Evolutionary conservation across 2,888 invertebrate genomes (phyloP), one percentile per base, ranked within the genome.

Genomic region (Polyommatus iphigenia): DNA sequence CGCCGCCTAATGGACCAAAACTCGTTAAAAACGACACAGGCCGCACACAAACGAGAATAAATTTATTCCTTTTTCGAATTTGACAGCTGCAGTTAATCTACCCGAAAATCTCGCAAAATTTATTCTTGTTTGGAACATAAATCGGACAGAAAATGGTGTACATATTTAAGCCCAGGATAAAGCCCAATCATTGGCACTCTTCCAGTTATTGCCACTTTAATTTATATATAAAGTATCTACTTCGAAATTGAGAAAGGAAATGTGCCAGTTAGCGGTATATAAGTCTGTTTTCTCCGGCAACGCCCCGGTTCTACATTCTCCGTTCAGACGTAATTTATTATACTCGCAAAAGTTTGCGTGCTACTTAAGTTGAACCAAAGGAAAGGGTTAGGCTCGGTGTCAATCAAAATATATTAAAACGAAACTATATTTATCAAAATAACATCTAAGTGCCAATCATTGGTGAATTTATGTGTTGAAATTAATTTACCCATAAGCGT

Each of bases 1-100:
- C 76, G 94, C 92, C 78, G 93, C 94, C 94, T 94, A 86, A 73
- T 57, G 29, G 67, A 67, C 20, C 29, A 67, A 67, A 67, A 67
- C 67, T 67, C 24, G 67, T 67, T 18, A 62, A 62, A 62, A 15
- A 67, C 29, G 3, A 32, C 13, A 15, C 67, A 20, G 67, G 67
- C 29, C 29, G 18, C 67, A 29, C 6, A 15, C 29, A 67, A 67
- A 67, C 67, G 32, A 67, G 67, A 67, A 67, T 67, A 67, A 67
- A 67, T 67, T 67, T 67, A 15, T 67, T 67, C 67, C 13, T 5
- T 67, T 67, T 67, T 29, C 18, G 20, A 24, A 67, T 67, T 32
- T 67, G 67, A 67, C 29, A 67, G 67, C 29, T 29, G 67, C 20
- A 67, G 29, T 29, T 29, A 67, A 67, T 67, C 67, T 15, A 15